Conservation (phyloP, 2,113 vertebrate species). For the Narcine bancroftii region DNA sequence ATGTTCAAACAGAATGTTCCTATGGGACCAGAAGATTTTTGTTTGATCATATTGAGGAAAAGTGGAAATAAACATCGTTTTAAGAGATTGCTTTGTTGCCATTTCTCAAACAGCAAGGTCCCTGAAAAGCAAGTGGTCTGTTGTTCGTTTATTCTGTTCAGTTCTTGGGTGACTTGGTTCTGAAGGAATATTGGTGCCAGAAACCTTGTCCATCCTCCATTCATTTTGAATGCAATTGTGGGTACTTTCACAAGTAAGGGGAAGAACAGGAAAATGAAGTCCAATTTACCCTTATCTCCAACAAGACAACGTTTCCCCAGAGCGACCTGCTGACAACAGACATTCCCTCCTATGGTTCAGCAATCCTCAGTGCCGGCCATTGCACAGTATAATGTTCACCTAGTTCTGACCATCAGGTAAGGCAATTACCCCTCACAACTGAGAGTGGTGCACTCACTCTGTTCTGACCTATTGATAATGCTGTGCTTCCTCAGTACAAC, state of each 20-base stretch:
- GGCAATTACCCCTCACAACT: too few relatives aligned
- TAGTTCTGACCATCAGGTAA: neutral
- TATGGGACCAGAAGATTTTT: neutral
- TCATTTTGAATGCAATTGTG: too few relatives aligned
- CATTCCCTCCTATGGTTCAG: too few relatives aligned
- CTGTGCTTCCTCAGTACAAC: too few relatives aligned
- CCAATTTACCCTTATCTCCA: neutral
- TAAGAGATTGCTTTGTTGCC: neutral
- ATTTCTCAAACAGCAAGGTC: neutral
- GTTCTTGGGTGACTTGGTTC: too few relatives aligned
- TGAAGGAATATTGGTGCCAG: too few relatives aligned
- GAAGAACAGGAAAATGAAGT: neutral
- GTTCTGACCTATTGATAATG: too few relatives aligned
- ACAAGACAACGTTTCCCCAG: neutral
- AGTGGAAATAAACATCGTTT: neutral
- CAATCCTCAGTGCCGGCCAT: neutral
- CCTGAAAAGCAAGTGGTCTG: neutral
- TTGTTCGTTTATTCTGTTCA: neutral
- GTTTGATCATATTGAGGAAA: neutral
- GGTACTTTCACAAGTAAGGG: too few relatives aligned
- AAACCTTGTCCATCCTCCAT: too few relatives aligned
- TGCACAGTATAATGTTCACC: neutral
- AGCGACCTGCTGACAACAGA: too few relatives aligned
- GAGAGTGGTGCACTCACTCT: too few relatives aligned
- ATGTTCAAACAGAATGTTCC: neutral